Percentiles rank a stretch among this genome's conserved stretches.
phyloP scores from a whole-genome alignment of 2,888 invertebrate genomes.

The Pteria penguin region DNA sequence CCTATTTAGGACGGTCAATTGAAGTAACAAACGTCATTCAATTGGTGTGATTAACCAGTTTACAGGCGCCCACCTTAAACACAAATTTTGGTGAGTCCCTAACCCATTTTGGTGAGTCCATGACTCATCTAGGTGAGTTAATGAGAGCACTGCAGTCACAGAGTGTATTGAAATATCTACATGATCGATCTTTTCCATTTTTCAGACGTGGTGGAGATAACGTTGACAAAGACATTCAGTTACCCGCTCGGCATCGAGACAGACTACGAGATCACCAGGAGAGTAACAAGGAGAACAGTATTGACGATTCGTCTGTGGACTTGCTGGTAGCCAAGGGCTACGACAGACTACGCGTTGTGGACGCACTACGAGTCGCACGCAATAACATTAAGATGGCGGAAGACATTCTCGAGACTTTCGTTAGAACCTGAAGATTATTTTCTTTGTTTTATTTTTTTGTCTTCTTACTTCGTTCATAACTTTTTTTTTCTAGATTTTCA shows the following conservation, averaged over 20 bases:
- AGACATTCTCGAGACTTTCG: constrained; percentile 95
- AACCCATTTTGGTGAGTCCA: no score
- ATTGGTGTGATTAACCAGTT: no score
- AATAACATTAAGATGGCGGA: constrained; percentile 98
- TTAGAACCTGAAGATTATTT: constrained; percentile 72
- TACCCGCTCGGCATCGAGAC: constrained; percentile 63
- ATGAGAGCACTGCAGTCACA: no score
- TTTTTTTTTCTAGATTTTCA: background rate
- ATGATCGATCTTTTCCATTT: background rate
- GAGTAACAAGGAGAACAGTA: constrained; percentile 77
- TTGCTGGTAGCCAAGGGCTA: constrained; percentile 94
- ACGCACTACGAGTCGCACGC: constrained; percentile 93
- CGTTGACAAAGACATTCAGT: constrained; percentile 53
- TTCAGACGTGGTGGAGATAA: background rate
- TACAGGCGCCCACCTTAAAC: no score
- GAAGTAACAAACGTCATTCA: no score
- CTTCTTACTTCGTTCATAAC: background rate
- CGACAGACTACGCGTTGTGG: constrained; percentile 92
- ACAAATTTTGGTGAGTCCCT: no score
- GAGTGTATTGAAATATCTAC: background rate
- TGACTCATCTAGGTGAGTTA: no score
- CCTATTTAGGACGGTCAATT: no score
- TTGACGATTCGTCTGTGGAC: constrained; percentile 85
- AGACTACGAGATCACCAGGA: constrained; percentile 74
- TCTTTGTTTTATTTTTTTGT: background rate